Percentiles rank a stretch among this genome's conserved stretches.
Conservation (phyloP, 2,113 vertebrate species). For the Coptodon rendalli region DNA sequence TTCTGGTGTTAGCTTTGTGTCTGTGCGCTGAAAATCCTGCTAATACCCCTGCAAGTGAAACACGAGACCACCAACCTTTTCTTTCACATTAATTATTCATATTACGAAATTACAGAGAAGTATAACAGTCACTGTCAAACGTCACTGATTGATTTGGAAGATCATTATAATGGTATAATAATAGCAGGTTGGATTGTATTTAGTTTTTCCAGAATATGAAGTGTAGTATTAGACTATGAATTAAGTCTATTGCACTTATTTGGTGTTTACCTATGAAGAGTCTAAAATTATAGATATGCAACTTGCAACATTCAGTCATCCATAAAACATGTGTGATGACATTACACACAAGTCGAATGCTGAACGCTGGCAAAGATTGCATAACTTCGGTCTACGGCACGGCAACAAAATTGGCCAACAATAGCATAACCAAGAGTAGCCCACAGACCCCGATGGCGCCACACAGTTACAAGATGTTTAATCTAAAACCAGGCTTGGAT, state of each 20-base stretch:
- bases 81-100: conserved; percentile 44
- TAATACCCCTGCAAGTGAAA: conserved; percentile 16
- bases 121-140: not conserved
- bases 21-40: not conserved
- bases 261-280: not conserved
- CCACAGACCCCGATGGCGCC: not conserved
- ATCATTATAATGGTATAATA: not conserved
- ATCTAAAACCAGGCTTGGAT: not conserved
- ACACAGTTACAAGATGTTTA: not conserved
- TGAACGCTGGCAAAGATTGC: not conserved
- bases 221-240: not conserved
- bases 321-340: not conserved
- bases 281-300: not conserved
- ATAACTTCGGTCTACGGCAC: not conserved
- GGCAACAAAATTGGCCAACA: not conserved
- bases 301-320: not conserved
- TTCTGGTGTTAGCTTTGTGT: not conserved
- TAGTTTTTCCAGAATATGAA: not conserved
- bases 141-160: not conserved
- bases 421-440: not conserved
- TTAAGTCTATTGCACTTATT: not conserved
- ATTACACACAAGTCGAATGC: not conserved
- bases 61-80: not conserved
- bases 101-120: not conserved
- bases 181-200: not conserved